Conservation (phyloP, 1,140 invertebrate genomes). For the Trichonephila clavata region DNA sequence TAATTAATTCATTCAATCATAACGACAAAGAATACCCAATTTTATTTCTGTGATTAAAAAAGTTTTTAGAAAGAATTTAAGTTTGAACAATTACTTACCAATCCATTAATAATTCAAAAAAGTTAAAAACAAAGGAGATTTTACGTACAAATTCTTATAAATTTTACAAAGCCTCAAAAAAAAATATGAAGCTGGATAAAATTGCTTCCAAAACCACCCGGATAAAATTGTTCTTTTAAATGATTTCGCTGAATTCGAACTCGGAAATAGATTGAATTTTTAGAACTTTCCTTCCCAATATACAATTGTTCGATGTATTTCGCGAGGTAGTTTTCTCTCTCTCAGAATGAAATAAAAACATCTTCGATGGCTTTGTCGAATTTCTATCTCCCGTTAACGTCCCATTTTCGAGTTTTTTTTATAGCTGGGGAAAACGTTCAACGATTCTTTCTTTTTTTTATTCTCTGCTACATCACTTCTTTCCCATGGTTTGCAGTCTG, state of each 20-base stretch:
- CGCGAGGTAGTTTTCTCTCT: neutral
- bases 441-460: neutral
- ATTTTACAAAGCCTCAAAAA: neutral
- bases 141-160: no score
- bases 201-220: neutral
- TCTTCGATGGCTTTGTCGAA: constrained; percentile 10
- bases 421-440: neutral
- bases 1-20: no score
- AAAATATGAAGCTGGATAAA: neutral
- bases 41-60: no score
- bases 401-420: constrained; percentile 29
- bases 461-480: neutral
- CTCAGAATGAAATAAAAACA: neutral
- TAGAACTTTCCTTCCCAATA: neutral
- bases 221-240: constrained; percentile 7
- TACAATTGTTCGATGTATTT: neutral
- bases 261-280: constrained; percentile 16
- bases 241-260: neutral
- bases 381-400: constrained; percentile 32
- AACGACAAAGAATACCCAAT: no score
- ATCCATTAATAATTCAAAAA: no score
- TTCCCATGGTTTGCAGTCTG: constrained; percentile 28
- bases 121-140: no score
- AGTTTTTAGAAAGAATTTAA: no score
- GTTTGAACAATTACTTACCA: no score